These are phyloP conservation scores for Akabosia matsudoensis DNA, from an alignment of 1,140 invertebrate genomes.

Conservation along the genomic window DNA sequence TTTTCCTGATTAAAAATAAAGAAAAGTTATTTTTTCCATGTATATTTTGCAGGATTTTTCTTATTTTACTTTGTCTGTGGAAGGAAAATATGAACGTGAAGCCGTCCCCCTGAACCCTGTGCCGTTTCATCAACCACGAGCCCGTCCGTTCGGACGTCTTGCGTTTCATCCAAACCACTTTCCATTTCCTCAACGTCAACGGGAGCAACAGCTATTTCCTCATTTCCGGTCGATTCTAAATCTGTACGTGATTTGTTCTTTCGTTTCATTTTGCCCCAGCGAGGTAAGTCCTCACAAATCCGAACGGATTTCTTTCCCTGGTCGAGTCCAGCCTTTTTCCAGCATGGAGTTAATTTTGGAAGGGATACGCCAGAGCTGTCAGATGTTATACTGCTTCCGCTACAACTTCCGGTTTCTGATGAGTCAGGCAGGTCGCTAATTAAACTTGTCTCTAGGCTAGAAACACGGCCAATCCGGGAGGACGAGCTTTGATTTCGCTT, in stretches of 20 bases:
- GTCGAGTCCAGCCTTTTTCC: not conserved
- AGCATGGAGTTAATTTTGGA: not conserved
- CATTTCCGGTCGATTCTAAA: not conserved
- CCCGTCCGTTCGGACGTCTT: not conserved
- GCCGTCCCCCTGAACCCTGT: constrained; percentile 5
- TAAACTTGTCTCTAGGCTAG: too few relatives aligned
- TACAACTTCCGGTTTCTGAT: not conserved
- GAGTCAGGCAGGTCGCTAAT: too few relatives aligned
- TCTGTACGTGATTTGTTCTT: too few relatives aligned
- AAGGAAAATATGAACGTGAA: constrained; percentile 45
- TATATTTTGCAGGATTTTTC: not conserved
- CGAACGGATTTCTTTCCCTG: not conserved
- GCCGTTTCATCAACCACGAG: constrained; percentile 1
- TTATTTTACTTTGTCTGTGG: constrained; percentile 28
- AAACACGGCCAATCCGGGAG: too few relatives aligned
- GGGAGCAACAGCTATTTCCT: not conserved
- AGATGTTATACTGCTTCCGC: not conserved
- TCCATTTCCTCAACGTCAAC: not conserved
- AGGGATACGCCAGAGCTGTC: not conserved
- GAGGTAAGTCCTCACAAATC: not conserved
- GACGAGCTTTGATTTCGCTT: too few relatives aligned
- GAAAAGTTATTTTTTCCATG: not conserved
- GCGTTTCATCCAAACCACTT: not conserved
- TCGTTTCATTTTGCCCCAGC: constrained; percentile 18
- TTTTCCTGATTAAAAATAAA: too few relatives aligned